Conservation (phyloP, 1,140 invertebrate genomes). For the Trichomalopsis sarcophagae region DNA sequence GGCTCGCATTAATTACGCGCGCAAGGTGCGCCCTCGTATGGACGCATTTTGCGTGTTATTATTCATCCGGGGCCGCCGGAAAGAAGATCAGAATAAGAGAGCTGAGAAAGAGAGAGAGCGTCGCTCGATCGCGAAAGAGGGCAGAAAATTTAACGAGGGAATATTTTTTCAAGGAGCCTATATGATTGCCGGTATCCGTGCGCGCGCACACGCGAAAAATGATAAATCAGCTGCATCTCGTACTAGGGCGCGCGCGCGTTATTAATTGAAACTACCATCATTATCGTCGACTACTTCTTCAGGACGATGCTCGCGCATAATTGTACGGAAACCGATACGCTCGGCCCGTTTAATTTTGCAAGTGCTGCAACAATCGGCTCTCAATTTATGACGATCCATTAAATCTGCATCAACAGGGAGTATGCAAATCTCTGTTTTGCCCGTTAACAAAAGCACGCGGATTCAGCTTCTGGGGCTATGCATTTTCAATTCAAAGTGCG, state of each 20-base stretch:
- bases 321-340: too few species aligned
- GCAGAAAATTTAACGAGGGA: background rate
- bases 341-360: background rate
- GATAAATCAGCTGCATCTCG: too few species aligned
- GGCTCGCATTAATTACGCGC: constrained; percentile 44
- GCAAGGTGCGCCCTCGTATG: constrained; percentile 14
- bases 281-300: background rate
- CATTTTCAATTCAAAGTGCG: background rate
- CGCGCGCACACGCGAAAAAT: background rate
- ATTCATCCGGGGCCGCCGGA: constrained; percentile 31
- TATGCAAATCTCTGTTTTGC: constrained; percentile 1
- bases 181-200: too few species aligned
- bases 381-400: background rate
- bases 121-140: background rate
- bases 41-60: constrained; percentile 42
- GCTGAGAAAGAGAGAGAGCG: background rate
- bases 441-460: background rate
- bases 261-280: background rate
- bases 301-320: too few species aligned
- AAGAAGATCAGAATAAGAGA: background rate
- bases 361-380: background rate
- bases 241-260: too few species aligned
- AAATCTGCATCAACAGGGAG: background rate
- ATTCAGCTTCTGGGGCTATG: background rate
- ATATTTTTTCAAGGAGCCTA: background rate